Evolutionary conservation across 2,797 vertebrate genomes (phyloP).

Genomic region (Sebastes paucispinis): DNA sequence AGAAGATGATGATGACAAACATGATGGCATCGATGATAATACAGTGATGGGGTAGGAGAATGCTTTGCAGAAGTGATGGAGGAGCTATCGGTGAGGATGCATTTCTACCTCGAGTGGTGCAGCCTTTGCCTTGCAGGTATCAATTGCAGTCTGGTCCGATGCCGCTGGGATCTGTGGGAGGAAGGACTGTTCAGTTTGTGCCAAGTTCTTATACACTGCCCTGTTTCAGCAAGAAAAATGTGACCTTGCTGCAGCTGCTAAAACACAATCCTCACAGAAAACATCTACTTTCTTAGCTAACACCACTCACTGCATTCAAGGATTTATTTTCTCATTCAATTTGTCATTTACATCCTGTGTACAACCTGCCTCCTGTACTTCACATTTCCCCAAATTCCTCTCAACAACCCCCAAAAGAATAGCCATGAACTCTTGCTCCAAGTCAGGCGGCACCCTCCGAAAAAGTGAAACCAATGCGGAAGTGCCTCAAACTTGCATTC

Average conservation of each 20-base stretch:
- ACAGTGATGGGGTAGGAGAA: slow-evolving; percentile 16
- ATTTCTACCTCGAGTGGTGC: slow-evolving; percentile 75
- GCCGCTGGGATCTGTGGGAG: slow-evolving; percentile 78
- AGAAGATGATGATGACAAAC: slow-evolving; percentile 4
- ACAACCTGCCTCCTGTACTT: neutral
- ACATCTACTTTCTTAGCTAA: neutral
- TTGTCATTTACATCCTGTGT: neutral
- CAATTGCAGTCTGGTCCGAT: slow-evolving; percentile 81
- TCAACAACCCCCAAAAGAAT: neutral
- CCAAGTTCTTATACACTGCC: slow-evolving; percentile 24
- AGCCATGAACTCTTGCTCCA: neutral
- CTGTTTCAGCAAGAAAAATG: slow-evolving; percentile 5
- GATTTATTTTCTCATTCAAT: neutral
- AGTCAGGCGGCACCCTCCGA: too few relatives aligned
- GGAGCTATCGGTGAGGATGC: slow-evolving; percentile 22
- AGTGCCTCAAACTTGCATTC: too few relatives aligned
- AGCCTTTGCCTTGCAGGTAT: slow-evolving; percentile 77
- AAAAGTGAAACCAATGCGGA: too few relatives aligned
- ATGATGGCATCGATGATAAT: neutral
- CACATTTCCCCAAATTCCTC: slow-evolving; percentile 1
- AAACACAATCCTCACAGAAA: slow-evolving; percentile 1
- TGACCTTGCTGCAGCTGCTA: neutral
- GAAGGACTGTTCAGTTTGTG: slow-evolving; percentile 47
- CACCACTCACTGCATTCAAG: neutral
- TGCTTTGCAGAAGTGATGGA: slow-evolving; percentile 7